Evolutionary conservation across 2,888 invertebrate species (phyloP).

Genomic region (Lasioglossum oenotherae): DNA sequence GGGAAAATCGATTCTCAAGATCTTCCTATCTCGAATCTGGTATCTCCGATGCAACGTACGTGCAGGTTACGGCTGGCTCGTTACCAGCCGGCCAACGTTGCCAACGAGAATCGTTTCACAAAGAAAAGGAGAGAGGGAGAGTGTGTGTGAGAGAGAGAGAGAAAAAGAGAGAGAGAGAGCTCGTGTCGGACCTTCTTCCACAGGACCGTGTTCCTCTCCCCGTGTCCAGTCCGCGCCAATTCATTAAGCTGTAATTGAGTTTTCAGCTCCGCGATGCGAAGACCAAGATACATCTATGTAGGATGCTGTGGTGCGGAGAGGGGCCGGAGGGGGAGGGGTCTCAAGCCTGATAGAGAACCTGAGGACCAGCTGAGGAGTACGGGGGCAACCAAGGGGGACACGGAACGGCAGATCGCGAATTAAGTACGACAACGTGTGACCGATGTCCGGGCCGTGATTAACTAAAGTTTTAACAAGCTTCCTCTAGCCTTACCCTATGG

Average conservation of each 20-base stretch:
- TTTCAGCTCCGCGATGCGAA: conserved; percentile 82
- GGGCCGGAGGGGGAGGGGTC: conserved; percentile 17
- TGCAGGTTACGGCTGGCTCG: conserved; percentile 57
- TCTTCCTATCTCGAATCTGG: conserved; percentile 70
- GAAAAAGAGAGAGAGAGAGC: not conserved
- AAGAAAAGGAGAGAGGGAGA: not conserved
- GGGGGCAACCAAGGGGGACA: conserved; percentile 15
- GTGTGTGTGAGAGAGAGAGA: not conserved
- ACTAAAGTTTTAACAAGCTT: conserved; percentile 83
- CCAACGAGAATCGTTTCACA: conserved; percentile 22
- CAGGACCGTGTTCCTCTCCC: conserved; percentile 25
- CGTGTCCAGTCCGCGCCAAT: conserved; percentile 75
- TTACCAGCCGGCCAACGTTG: conserved; percentile 51
- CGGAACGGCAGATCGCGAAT: conserved; percentile 72
- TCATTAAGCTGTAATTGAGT: conserved; percentile 84
- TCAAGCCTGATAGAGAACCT: conserved; percentile 26
- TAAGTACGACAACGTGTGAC: conserved; percentile 82
- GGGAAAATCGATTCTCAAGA: conserved; percentile 73
- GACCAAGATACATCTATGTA: conserved; percentile 78
- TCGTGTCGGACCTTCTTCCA: conserved; percentile 34
- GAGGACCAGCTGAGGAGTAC: not conserved
- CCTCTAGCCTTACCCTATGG: conserved; percentile 51
- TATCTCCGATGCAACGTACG: conserved; percentile 63
- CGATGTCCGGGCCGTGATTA: conserved; percentile 83
- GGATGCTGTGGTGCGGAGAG: conserved; percentile 35